phyloP scores from a whole-genome alignment of 2,888 invertebrate species.

The Hetaerina titia region DNA sequence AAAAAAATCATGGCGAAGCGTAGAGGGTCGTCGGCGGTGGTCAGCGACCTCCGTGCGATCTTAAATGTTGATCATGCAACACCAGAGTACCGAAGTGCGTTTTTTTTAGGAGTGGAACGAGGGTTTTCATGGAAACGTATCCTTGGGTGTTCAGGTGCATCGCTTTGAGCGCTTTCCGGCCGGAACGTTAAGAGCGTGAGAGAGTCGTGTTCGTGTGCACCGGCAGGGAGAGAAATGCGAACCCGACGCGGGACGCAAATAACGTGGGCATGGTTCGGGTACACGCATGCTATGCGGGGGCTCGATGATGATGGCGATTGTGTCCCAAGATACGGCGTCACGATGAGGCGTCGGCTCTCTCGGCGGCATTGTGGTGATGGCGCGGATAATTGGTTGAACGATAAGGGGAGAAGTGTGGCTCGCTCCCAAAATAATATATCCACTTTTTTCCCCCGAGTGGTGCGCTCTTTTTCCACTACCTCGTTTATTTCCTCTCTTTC shows the following conservation, averaged over 20 bases:
- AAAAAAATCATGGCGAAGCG: too few relatives aligned
- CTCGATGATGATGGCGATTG: conserved; percentile 8
- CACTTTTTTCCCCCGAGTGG: not conserved
- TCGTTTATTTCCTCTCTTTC: not conserved
- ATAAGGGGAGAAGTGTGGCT: not conserved
- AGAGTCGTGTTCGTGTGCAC: not conserved
- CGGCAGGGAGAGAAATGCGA: not conserved
- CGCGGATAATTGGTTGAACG: conserved; percentile 45
- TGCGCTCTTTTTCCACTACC: not conserved
- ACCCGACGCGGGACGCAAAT: conserved; percentile 4
- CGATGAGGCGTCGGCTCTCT: conserved; percentile 12
- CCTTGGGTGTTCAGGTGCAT: too few relatives aligned
- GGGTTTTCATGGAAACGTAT: too few relatives aligned
- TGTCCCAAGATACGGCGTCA: conserved; percentile 36
- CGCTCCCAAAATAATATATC: not conserved
- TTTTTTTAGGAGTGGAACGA: too few relatives aligned
- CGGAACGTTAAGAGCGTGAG: not conserved
- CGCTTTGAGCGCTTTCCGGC: not conserved
- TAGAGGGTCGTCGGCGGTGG: too few relatives aligned
- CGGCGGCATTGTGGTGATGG: not conserved
- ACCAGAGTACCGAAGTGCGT: too few relatives aligned
- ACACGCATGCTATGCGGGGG: not conserved
- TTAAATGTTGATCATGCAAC: too few relatives aligned
- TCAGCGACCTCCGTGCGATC: too few relatives aligned
- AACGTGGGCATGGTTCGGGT: not conserved